Conservation (phyloP, 2,797 vertebrate species). For the Molossus molossus region DNA sequence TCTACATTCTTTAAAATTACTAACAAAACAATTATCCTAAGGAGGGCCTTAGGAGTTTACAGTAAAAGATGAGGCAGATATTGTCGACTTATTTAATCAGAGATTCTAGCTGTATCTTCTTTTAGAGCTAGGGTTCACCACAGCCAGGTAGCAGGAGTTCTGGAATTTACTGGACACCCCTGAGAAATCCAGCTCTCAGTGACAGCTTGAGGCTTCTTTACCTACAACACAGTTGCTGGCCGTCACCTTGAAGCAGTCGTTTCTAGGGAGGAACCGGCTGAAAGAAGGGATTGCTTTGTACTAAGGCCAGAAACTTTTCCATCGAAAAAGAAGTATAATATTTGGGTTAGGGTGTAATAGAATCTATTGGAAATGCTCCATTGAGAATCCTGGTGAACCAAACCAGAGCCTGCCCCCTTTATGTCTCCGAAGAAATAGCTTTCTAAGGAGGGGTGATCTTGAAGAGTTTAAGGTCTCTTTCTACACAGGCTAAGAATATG, state of each 20-base stretch:
- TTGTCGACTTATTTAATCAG: slow-evolving; percentile 18
- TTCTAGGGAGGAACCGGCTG: slow-evolving; percentile 61
- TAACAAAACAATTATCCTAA: slow-evolving; percentile 70
- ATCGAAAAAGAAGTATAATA: slow-evolving; percentile 39
- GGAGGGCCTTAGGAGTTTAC: not conserved
- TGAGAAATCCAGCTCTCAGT: slow-evolving; percentile 20
- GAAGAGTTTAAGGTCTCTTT: not conserved
- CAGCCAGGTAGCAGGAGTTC: not conserved
- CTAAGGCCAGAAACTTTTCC: not conserved
- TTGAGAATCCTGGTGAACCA: not conserved
- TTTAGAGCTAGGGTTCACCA: not conserved
- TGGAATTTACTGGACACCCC: not conserved
- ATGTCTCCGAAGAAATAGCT: slow-evolving; percentile 16
- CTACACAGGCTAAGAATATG: not conserved
- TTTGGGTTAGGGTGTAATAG: not conserved
- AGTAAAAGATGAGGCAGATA: not conserved
- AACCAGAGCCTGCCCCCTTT: not conserved
- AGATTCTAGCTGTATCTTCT: not conserved
- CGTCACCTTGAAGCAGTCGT: slow-evolving; percentile 25
- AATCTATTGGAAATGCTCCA: slow-evolving; percentile 54
- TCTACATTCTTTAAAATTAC: slow-evolving; percentile 64
- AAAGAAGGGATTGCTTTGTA: slow-evolving; percentile 60
- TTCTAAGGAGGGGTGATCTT: not conserved
- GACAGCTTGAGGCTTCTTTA: not conserved
- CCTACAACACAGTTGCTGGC: slow-evolving; percentile 3